phyloP scores from a whole-genome alignment of 92 coral and sea anemone species.

The Metridium senile region DNA sequence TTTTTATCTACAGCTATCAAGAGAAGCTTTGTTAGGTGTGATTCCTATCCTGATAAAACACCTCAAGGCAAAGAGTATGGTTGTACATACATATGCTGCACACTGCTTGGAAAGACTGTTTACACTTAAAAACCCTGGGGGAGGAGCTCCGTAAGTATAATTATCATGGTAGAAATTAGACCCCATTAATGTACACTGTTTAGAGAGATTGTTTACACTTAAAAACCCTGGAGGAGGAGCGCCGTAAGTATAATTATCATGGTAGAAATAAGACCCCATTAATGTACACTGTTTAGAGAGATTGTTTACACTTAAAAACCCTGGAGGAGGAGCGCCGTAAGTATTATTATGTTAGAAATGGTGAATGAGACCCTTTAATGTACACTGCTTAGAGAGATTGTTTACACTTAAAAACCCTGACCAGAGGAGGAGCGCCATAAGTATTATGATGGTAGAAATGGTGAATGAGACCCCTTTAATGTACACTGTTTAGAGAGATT shows the following conservation, averaged over 20 bases:
- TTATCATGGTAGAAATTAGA: too few relatives aligned
- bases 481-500: slow-evolving; percentile 91
- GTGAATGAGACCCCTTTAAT: too few relatives aligned
- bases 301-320: slow-evolving; percentile 86
- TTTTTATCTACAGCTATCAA: slow-evolving; percentile 67
- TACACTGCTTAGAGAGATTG: slow-evolving; percentile 88
- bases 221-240: slow-evolving; percentile 89
- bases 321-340: slow-evolving; percentile 93
- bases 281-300: slow-evolving; percentile 93
- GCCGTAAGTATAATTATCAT: slow-evolving; percentile 70
- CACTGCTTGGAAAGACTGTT: slow-evolving; percentile 91
- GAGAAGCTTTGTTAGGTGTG: slow-evolving; percentile 61
- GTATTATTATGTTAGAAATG: slow-evolving; percentile 39
- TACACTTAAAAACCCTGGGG: slow-evolving; percentile 89
- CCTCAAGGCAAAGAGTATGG: slow-evolving; percentile 84
- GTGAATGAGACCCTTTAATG: too few relatives aligned
- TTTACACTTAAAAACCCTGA: slow-evolving; percentile 90
- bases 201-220: slow-evolving; percentile 90
- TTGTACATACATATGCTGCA: slow-evolving; percentile 96
- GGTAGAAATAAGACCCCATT: too few relatives aligned
- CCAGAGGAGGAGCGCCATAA: slow-evolving; percentile 92
- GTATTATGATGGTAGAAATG: slow-evolving; percentile 38
- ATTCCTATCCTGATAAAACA: slow-evolving; percentile 79
- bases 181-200: slow-evolving; percentile 90
- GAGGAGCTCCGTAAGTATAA: slow-evolving; percentile 88